Base-by-base conservation (phyloP, 2,797 vertebrate genomes). In the Ambastaia sidthimunki region DNA sequence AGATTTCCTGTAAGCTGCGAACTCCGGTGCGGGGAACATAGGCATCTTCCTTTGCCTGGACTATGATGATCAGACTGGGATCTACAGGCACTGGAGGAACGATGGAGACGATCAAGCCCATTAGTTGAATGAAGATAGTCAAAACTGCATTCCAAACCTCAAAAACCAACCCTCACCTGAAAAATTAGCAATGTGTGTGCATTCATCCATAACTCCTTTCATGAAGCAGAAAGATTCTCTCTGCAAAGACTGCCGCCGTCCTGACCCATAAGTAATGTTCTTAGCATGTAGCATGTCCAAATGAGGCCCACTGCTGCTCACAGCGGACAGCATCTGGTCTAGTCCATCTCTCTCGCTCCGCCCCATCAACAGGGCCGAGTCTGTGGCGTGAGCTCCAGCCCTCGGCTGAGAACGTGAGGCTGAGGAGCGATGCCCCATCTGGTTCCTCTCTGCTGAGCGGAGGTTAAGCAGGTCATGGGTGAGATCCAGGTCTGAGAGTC, bases 171-270 rank as follows among this genome's bases (percentile, higher is more conserved):
- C 12, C 21, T 31, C 90, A 98, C 98, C 96, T 88, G 98, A 96
- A 89, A 99, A 99, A 90, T 99, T 99, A 82, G 95, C 98, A 85
- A 99, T 96, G 59, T 99, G 98, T 34, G 98, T 99, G 86, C 97
- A 99, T 87, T 99, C 98, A 63, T 99, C 98, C 98, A 99, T 99
- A 65, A 99, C 97, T n/a, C 96, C 97, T 90, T 99, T 99, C 98
- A 99, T 99, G 91, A 99, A 99, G 85, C 93, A 90, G 57, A 97
- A 91, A 0, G 97, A 97, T 88, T 98, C 97, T 80, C 82, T 90
- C 78, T 65, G 96, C 59, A 97, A 91, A n/a, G 91, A 91, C 19
- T 91, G 92, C 60, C 60, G 63, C 52, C 74, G 74, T 0, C 74
- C 77, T 0, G 73, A 72, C 77, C 75, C 74, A 75, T 12, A 55